Conservation (phyloP, 2,113 vertebrate species). For the Pedetes capensis region DNA sequence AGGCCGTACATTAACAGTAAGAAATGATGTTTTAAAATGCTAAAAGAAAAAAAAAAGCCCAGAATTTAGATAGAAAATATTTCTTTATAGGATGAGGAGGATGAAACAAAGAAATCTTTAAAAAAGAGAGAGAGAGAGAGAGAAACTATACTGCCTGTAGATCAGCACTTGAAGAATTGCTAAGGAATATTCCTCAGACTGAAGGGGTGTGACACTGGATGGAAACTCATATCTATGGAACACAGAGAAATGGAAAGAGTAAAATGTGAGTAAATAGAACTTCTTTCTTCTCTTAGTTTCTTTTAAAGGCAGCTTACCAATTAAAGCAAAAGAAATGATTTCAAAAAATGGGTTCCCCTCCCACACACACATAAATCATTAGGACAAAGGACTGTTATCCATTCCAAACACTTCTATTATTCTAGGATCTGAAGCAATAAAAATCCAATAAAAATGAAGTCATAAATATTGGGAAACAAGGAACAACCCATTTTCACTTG, state of each 20-base stretch:
- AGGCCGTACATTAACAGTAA: not conserved
- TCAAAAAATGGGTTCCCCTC: not conserved
- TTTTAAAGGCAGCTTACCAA: not conserved
- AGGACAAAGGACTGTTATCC: not conserved
- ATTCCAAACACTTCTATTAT: not conserved
- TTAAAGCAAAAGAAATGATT: slow-evolving; percentile 12
- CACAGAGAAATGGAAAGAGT: not conserved
- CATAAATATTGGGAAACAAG: not conserved
- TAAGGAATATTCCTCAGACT: not conserved
- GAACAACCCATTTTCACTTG: not conserved
- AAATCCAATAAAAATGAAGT: not conserved
- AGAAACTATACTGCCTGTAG: not conserved
- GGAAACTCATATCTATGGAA: not conserved
- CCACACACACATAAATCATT: not conserved
- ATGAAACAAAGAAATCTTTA: not conserved
- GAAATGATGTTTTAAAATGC: not conserved
- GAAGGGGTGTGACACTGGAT: not conserved
- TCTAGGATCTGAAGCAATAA: not conserved
- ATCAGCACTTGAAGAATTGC: not conserved
- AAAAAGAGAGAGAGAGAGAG: not conserved
- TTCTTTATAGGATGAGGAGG: not conserved
- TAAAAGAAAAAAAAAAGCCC: not conserved
- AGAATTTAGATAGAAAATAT: not conserved
- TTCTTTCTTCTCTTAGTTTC: not conserved
- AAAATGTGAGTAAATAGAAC: not conserved